Evolutionary conservation across 2,888 invertebrate species (phyloP), one percentile per base, ranked within the genome.

Genomic region (Sarcophaga variegata): DNA sequence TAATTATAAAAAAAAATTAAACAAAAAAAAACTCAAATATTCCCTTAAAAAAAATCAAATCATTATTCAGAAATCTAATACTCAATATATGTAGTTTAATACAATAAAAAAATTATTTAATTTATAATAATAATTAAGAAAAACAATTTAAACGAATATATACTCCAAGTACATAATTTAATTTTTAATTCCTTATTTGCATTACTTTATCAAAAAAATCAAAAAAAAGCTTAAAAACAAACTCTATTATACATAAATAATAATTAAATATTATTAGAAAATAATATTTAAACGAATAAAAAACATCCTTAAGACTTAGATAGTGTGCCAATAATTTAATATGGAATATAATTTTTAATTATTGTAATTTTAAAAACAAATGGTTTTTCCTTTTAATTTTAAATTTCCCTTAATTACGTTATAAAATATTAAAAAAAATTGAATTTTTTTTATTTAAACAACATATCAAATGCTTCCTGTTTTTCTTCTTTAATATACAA

Each of bases 391-490:
- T 37, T 37, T 37, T 37, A 37, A 8, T 37, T 59, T 77, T 77
- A 79, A 91, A 91, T n/a, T 60, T 66, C 60, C 49, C 49, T 75
- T 63, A 60, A 47, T 47, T 20, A 74, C 27, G 25, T 71, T 59
- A 59, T 80, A 89, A 90, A 90, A 37, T 90, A 88, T 37, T 89
- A 91, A 91, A 89, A 91, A 91, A 89, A 89, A 74, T 66, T 75
- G 17, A 37, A 20, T 80, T 71, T 71, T 81, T 84, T 71, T 81
- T 90, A 90, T 91, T 91, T 92, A 90, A 86, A 86, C 86, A 91
- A 92, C 92, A 92, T 92, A 92, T 92, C 92, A 91, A 92, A 91
- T 91, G 92, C 92, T 92, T 92, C 92, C 92, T 92, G 81, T 87
- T 84, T 87, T 84, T 78, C 60, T n/a, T 67, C 62, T 22, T 25